A percentile compares a stretch with the other conserved stretches of the same genome.
These are phyloP conservation scores for Phaethornis superciliosus DNA, from an alignment of 2,113 vertebrate species.

Conservation along the genomic window DNA sequence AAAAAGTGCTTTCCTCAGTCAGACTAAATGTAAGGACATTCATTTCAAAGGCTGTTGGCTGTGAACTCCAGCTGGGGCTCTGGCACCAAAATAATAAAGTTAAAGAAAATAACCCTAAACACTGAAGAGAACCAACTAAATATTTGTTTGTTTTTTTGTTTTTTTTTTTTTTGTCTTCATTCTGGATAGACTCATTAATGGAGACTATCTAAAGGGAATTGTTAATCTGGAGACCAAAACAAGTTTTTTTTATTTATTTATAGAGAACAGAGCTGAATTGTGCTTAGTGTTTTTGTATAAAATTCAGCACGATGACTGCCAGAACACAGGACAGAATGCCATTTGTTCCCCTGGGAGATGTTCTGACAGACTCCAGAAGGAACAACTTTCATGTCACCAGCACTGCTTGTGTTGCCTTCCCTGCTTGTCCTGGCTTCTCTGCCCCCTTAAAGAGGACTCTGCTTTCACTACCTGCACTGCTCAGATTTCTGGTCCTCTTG, in stretches of 20 bases:
- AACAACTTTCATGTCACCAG: constrained; percentile 41
- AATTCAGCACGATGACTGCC: constrained; percentile 35
- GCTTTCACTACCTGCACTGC: constrained; percentile 6
- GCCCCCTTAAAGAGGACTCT: constrained; percentile 24
- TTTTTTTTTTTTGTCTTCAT: neutral
- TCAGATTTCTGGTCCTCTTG: constrained; percentile 53
- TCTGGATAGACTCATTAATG: constrained; percentile 59
- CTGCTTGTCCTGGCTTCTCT: neutral
- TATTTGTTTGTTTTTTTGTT: neutral
- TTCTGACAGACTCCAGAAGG: constrained; percentile 61
- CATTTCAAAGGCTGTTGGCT: neutral
- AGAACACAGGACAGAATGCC: constrained; percentile 51
- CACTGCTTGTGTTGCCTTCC: neutral
- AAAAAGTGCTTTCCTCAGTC: neutral
- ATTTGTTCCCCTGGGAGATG: constrained; percentile 61
- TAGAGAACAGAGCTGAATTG: constrained; percentile 67
- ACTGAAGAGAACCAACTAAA: constrained; percentile 4
- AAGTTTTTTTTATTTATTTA: constrained; percentile 56
- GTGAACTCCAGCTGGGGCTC: neutral
- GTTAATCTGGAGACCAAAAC: constrained; percentile 37
- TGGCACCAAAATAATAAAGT: neutral
- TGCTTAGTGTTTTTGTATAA: constrained; percentile 59
- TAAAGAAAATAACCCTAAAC: constrained; percentile 26
- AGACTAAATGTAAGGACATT: neutral
- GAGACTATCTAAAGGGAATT: constrained; percentile 36